phyloP scores from a whole-genome alignment of 2,888 invertebrate genomes.

The Lottia gigantea region DNA sequence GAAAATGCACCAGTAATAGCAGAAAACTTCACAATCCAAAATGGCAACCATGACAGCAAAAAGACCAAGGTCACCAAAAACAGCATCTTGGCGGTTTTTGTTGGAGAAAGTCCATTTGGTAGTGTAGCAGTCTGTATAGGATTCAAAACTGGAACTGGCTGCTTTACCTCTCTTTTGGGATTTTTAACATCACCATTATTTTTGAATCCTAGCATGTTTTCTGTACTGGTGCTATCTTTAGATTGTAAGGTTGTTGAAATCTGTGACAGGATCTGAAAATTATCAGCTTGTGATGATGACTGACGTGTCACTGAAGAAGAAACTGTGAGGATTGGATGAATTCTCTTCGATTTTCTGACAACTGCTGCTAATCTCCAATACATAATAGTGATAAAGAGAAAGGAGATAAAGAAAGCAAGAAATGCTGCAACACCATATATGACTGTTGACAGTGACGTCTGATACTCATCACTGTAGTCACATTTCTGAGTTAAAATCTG shows the following conservation, averaged over 20 bases:
- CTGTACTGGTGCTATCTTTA: too few relatives aligned
- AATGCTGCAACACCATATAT: conserved; percentile 27
- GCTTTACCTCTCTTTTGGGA: too few relatives aligned
- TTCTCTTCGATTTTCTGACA: conserved; percentile 13
- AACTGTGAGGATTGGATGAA: background rate
- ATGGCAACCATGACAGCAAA: conserved; percentile 40
- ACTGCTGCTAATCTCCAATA: conserved; percentile 34
- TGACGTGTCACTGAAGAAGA: too few relatives aligned
- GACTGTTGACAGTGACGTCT: conserved; percentile 16
- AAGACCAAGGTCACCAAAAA: conserved; percentile 39
- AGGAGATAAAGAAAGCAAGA: conserved; percentile 20
- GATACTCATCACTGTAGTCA: conserved; percentile 30
- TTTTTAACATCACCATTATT: too few relatives aligned
- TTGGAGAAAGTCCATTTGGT: conserved; percentile 7
- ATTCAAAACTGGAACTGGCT: background rate
- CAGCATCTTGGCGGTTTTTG: conserved; percentile 42
- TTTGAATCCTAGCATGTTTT: too few relatives aligned
- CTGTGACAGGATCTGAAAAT: too few relatives aligned
- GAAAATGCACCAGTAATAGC: conserved; percentile 16
- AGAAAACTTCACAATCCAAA: conserved; percentile 30
- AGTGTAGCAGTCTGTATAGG: background rate
- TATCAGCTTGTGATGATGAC: too few relatives aligned
- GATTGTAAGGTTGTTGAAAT: too few relatives aligned
- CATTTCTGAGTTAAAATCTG: conserved; percentile 29
- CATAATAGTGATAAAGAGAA: conserved; percentile 26